Evolutionary conservation across 2,113 vertebrate species (phyloP), one percentile per base, ranked within the genome.

Genomic region (Marcusenius ussheri): DNA sequence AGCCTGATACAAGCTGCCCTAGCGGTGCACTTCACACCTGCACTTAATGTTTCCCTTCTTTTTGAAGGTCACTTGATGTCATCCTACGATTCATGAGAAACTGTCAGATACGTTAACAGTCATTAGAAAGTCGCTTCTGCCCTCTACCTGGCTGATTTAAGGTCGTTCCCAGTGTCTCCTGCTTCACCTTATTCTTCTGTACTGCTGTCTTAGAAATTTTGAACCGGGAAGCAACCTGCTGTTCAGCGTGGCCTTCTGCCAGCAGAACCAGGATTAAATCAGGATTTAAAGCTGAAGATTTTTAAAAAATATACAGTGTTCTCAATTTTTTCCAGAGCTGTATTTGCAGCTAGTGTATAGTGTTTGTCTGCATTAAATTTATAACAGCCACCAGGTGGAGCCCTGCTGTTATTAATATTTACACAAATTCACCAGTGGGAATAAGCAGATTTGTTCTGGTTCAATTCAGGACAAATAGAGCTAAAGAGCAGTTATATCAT

Each of bases 371-470:
- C 11, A 21, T 21, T 4, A 45, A 46, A 51, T 24, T 24, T 46
- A 9, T 45, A 8, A 21, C 39, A 77, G n/a, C 89, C 89, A 89
- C 80, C 51, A 58, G 89, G 89, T 77, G 89, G 89, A 83, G 89
- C 50, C 35, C 89, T 58, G 31, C 50, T 47, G 35, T 89, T 56
- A 84, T 17, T 84, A 84, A 89, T 84, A 53, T 62, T 45, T 11
- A 46, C 24, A 42, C 19, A 80, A 45, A 13, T 83, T 49, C 8
- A 6, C 39, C 51, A 53, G 1, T 13, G 35, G 80, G 42, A 13
- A 39, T 24, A 21, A 49, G 7, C 3, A 51, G 50, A 85, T 84
- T 46, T 89, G 51, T 50, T 84, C 89, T 58, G 50, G 42, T 80
- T 83, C 70, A 53, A 4, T 80, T 70, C 31, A 84, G 45, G 83